phyloP scores from a whole-genome alignment of 1,140 invertebrate genomes.

The Drosophila watanabei region DNA sequence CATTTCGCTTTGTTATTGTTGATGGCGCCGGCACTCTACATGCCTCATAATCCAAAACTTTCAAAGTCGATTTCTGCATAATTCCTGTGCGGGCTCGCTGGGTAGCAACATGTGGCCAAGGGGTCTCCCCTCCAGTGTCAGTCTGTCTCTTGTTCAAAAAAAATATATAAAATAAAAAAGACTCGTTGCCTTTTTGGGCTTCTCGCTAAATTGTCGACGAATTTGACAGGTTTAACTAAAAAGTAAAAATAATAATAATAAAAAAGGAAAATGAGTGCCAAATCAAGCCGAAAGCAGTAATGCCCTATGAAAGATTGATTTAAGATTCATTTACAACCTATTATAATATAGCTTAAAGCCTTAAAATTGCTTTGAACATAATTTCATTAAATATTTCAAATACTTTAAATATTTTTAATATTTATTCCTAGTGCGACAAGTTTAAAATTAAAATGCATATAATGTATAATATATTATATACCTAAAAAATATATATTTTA shows the following conservation, averaged over 20 bases:
- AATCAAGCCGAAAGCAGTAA: neutral
- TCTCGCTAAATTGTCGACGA: conserved; percentile 27
- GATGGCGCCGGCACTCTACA: conserved; percentile 25
- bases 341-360: neutral
- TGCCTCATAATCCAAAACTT: conserved; percentile 53
- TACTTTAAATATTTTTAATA: no score
- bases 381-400: neutral
- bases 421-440: no score
- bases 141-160: neutral
- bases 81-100: conserved; percentile 13
- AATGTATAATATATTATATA: no score
- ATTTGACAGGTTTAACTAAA: conserved; percentile 32
- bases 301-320: neutral
- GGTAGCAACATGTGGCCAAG: conserved; percentile 18
- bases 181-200: conserved; percentile 22
- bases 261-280: neutral
- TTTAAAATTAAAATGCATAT: no score
- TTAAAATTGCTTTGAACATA: no score
- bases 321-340: neutral
- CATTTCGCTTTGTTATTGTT: conserved; percentile 19
- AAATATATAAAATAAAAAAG: neutral
- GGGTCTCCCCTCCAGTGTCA: neutral
- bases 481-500: no score
- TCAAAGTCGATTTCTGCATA: conserved; percentile 55
- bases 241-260: conserved; percentile 2